phyloP scores from a whole-genome alignment of 2,113 vertebrate genomes.

The Laticauda colubrina region DNA sequence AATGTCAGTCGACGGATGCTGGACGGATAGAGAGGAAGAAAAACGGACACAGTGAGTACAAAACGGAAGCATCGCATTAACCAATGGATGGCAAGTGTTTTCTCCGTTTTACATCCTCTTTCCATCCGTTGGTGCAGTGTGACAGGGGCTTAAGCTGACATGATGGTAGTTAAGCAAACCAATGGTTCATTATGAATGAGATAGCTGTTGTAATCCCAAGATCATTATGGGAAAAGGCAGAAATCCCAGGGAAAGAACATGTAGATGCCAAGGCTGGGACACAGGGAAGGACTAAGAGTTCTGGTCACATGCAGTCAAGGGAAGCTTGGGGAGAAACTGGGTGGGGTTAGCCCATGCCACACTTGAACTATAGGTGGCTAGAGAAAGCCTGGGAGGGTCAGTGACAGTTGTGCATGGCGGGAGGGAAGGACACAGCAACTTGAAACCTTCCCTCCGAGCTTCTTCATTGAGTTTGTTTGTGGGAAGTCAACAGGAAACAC shows the following conservation, averaged over 20 bases:
- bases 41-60: no score
- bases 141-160: neutral
- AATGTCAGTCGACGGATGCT: no score
- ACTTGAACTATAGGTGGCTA: neutral
- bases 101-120: no score
- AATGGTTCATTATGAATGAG: neutral
- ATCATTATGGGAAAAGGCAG: neutral
- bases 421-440: neutral
- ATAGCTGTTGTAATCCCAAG: neutral
- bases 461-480: neutral
- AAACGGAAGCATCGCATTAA: no score
- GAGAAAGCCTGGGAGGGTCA: neutral
- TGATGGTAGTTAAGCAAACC: neutral
- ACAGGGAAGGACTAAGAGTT: neutral
- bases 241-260: neutral
- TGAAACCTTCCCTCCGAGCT: neutral
- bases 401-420: neutral
- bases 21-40: no score
- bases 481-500: neutral
- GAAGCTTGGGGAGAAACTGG: neutral
- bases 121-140: no score
- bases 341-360: neutral
- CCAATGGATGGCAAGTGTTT: no score
- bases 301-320: neutral
- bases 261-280: neutral